Conservation (phyloP, 2,113 vertebrate species). For the Megaceryle maxima region DNA sequence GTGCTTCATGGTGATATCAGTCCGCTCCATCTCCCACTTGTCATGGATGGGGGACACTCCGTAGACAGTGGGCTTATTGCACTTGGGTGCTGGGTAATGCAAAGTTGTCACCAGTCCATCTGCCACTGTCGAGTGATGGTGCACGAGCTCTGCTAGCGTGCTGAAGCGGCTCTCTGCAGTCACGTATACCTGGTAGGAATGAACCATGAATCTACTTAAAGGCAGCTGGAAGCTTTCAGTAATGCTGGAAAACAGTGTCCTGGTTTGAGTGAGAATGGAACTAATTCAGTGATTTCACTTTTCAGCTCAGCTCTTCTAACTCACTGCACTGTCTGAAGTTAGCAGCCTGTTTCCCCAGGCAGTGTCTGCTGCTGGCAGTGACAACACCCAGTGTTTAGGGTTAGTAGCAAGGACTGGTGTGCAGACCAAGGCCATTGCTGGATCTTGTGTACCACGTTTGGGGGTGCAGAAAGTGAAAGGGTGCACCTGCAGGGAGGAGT, state of each 20-base stretch:
- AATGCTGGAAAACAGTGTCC: neutral
- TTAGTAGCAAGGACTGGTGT: too few relatives aligned
- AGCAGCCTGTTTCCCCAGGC: too few relatives aligned
- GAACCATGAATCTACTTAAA: neutral
- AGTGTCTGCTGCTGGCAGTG: too few relatives aligned
- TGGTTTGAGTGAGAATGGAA: too few relatives aligned
- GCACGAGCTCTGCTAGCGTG: conserved; percentile 95
- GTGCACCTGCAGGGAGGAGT: too few relatives aligned
- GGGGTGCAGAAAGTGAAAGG: too few relatives aligned
- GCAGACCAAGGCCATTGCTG: too few relatives aligned
- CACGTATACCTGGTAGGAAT: conserved; percentile 86
- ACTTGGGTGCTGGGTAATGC: conserved; percentile 98
- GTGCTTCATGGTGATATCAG: conserved; percentile 99
- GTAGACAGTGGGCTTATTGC: conserved; percentile 98
- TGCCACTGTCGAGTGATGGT: conserved; percentile 97
- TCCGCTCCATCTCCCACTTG: conserved; percentile 99
- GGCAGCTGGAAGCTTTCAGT: neutral
- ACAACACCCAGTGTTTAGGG: too few relatives aligned
- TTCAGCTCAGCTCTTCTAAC: too few relatives aligned
- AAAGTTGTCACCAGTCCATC: conserved; percentile 97
- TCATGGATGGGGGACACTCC: conserved; percentile 99
- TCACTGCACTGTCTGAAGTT: too few relatives aligned
- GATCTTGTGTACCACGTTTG: too few relatives aligned
- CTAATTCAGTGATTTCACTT: too few relatives aligned
- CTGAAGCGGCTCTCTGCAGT: conserved; percentile 97